Evolutionary conservation across 2,113 vertebrate species (phyloP).

Genomic region (Phalacrocorax pelagicus): DNA sequence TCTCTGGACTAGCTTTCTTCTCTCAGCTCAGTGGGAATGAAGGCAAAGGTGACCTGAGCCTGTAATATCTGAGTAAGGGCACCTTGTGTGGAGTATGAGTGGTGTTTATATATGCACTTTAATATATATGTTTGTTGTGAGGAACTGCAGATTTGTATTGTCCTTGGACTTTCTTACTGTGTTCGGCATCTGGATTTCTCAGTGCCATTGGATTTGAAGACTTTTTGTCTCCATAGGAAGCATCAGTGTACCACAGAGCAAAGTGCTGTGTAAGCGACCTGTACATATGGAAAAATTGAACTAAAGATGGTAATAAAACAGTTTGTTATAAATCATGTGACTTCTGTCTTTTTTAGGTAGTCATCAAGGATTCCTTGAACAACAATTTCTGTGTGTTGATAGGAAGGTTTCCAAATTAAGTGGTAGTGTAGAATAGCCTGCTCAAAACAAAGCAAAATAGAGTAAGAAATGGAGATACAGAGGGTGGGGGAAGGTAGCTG

Average conservation of each 20-base stretch:
- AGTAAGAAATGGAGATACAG: background rate
- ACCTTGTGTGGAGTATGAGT: background rate
- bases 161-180: background rate
- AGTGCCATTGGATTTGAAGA: background rate
- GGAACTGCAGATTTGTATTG: background rate
- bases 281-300: rapidly evolving
- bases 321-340: background rate
- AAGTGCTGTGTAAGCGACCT: background rate
- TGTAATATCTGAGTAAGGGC: background rate
- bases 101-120: background rate
- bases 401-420: background rate
- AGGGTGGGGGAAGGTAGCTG: background rate
- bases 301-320: background rate
- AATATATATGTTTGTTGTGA: background rate
- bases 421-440: background rate
- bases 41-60: background rate
- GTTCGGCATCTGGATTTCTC: background rate
- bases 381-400: too few relatives aligned
- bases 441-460: background rate
- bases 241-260: background rate
- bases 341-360: background rate
- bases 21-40: background rate
- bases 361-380: background rate
- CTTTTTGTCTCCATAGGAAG: background rate
- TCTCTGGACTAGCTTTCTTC: background rate